These are phyloP conservation scores for Baronia brevicornis DNA, from an alignment of 2,888 invertebrate genomes.

Conservation along the genomic window DNA sequence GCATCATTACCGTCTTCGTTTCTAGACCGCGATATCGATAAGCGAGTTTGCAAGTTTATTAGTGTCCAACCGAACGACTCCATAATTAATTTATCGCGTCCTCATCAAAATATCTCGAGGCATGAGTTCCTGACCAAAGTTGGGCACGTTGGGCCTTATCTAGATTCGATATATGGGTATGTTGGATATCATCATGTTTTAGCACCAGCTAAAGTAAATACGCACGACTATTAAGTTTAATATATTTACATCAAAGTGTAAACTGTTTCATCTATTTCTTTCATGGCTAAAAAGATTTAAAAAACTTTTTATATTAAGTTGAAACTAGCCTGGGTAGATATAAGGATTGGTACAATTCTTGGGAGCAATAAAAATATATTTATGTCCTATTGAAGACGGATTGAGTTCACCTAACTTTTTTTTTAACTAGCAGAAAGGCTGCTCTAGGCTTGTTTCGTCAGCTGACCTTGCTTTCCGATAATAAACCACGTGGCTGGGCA, in stretches of 20 bases:
- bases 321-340: no score
- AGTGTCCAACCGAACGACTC: slow-evolving; percentile 34
- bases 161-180: slow-evolving; percentile 18
- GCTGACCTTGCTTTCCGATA: slow-evolving; percentile 67
- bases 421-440: slow-evolving; percentile 41
- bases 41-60: slow-evolving; percentile 49
- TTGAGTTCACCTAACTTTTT: slow-evolving; percentile 32
- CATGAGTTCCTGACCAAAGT: slow-evolving; percentile 49
- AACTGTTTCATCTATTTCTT: no score
- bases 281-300: no score
- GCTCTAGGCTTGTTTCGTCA: slow-evolving; percentile 58
- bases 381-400: background rate
- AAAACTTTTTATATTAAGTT: no score
- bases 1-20: slow-evolving; percentile 21
- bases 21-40: slow-evolving; percentile 43
- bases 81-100: slow-evolving; percentile 63
- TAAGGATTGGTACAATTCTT: background rate
- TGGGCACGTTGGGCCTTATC: slow-evolving; percentile 25
- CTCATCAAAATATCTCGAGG: slow-evolving; percentile 62
- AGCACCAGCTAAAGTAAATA: no score
- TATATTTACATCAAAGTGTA: no score
- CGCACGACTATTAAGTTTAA: no score
- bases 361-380: background rate
- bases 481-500: slow-evolving; percentile 60
- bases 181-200: slow-evolving; percentile 17